phyloP scores from a whole-genome alignment of 2,888 invertebrate species.

The Rhaphigaster nebulosa region DNA sequence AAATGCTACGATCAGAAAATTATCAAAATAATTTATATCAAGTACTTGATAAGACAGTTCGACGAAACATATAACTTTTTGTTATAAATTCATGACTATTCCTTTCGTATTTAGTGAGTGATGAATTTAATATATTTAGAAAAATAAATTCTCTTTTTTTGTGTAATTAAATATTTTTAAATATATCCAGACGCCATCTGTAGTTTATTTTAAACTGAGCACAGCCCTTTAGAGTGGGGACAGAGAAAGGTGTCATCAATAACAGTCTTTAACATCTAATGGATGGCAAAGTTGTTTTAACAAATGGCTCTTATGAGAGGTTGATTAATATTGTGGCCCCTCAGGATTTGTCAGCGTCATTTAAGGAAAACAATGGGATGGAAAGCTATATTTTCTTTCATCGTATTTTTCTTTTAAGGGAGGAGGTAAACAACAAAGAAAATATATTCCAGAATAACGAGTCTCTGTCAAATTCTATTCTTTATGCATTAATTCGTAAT shows the following conservation, averaged over 20 bases:
- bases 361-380: constrained; percentile 15
- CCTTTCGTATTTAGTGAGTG: too few species aligned
- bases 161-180: background rate
- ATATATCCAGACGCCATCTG: background rate
- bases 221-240: background rate
- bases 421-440: background rate
- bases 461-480: background rate
- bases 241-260: background rate
- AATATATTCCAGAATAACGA: background rate
- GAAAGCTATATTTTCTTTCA: constrained; percentile 8
- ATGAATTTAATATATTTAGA: too few species aligned
- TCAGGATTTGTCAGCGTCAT: constrained; percentile 8
- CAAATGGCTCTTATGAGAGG: constrained; percentile 25
- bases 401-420: background rate
- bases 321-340: constrained; percentile 5
- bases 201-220: background rate
- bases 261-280: constrained; percentile 20
- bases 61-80: too few species aligned
- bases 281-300: constrained; percentile 32
- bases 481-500: background rate
- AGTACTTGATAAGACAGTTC: too few species aligned
- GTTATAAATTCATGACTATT: too few species aligned
- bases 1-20: too few species aligned
- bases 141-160: background rate
- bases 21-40: too few species aligned